phyloP scores from a whole-genome alignment of 2,113 vertebrate species.

The Scatophagus argus region DNA sequence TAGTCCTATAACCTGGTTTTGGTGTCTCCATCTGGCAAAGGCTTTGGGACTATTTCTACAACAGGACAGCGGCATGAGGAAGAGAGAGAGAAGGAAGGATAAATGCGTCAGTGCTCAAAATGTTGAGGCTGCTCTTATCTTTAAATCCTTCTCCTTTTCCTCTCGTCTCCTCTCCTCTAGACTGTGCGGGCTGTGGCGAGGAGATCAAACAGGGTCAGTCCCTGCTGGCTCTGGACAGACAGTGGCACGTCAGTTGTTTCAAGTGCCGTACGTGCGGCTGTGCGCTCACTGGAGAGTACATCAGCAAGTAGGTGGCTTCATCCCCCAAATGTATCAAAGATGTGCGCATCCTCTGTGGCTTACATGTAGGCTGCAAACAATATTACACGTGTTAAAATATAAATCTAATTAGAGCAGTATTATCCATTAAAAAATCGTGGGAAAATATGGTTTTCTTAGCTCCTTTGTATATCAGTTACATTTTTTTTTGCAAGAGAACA shows the following conservation, averaged over 20 bases:
- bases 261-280: constrained; percentile 93
- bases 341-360: background rate
- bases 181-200: constrained; percentile 94
- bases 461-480: background rate
- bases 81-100: constrained; percentile 19
- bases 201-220: constrained; percentile 98
- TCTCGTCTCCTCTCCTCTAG: constrained; percentile 71
- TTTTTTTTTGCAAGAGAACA: background rate
- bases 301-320: constrained; percentile 93
- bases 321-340: background rate
- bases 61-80: constrained; percentile 23
- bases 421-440: background rate
- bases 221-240: constrained; percentile 94
- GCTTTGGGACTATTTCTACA: constrained; percentile 25
- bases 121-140: constrained; percentile 17
- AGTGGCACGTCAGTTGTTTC: constrained; percentile 99
- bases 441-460: background rate
- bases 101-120: constrained; percentile 20
- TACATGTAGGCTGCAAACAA: background rate
- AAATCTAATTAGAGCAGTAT: background rate
- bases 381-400: background rate
- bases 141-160: background rate
- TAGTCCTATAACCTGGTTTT: constrained; percentile 49
- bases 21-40: constrained; percentile 64
- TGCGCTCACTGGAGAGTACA: constrained; percentile 95